Evolutionary conservation across 2,113 vertebrate species (phyloP).

Genomic region (Neofelis nebulosa): DNA sequence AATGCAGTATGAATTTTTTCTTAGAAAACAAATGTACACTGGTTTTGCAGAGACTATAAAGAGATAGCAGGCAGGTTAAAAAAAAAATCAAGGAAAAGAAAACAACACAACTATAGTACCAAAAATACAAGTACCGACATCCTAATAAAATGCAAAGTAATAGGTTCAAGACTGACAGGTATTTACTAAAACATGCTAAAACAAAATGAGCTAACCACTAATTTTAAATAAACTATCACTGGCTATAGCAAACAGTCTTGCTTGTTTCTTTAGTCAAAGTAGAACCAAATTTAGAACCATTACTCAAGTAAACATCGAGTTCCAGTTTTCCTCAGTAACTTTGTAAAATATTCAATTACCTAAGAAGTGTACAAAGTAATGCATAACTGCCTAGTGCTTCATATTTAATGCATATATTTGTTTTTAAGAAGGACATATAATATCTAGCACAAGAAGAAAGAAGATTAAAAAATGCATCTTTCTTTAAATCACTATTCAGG

Average conservation of each 20-base stretch:
- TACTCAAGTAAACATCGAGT: neutral
- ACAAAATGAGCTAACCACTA: constrained; percentile 33
- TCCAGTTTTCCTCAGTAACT: neutral
- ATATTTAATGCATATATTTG: neutral
- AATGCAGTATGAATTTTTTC: constrained; percentile 54
- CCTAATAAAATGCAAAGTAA: constrained; percentile 34
- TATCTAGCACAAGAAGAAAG: constrained; percentile 20
- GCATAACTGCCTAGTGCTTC: neutral
- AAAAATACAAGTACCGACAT: constrained; percentile 47
- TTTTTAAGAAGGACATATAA: constrained; percentile 40
- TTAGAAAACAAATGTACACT: constrained; percentile 58
- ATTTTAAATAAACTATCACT: constrained; percentile 52
- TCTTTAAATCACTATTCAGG: neutral
- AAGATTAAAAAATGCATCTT: neutral
- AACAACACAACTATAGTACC: constrained; percentile 47
- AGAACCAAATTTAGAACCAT: constrained; percentile 12
- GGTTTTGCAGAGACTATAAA: constrained; percentile 53
- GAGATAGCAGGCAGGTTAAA: neutral
- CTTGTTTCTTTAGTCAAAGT: neutral
- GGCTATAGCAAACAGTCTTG: neutral
- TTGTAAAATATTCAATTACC: neutral
- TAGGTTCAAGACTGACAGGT: constrained; percentile 31
- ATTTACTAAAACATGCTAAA: constrained; percentile 47
- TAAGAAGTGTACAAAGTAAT: neutral
- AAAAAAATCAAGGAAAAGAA: constrained; percentile 46